These are phyloP conservation scores for Microvelia longipes DNA, from an alignment of 1,140 invertebrate species.

Conservation along the genomic window DNA sequence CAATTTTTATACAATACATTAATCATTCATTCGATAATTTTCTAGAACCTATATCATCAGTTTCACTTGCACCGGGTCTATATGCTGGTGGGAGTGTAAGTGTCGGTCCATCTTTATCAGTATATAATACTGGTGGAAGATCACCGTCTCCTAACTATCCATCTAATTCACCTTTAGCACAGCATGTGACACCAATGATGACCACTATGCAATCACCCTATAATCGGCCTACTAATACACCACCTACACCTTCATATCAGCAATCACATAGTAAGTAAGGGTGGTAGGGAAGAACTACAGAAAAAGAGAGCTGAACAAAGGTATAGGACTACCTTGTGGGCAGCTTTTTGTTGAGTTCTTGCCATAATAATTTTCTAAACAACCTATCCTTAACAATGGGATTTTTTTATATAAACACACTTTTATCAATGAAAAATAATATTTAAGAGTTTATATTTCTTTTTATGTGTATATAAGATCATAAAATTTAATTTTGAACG, in stretches of 20 bases:
- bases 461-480: not conserved
- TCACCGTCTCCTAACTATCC: not conserved
- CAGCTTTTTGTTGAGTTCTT: not conserved
- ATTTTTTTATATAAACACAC: too few relatives aligned
- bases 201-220: not conserved
- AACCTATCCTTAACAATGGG: too few relatives aligned
- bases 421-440: not conserved
- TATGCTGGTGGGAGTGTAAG: not conserved
- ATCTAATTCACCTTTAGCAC: not conserved
- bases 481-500: too few relatives aligned
- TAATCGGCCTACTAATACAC: not conserved
- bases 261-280: not conserved
- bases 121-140: not conserved
- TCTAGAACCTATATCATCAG: too few relatives aligned
- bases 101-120: not conserved
- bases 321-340: not conserved
- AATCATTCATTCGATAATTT: too few relatives aligned
- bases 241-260: not conserved
- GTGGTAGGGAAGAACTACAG: not conserved
- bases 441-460: not conserved
- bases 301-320: not conserved
- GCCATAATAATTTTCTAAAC: too few relatives aligned
- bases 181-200: not conserved
- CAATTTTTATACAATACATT: too few relatives aligned
- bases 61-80: not conserved